These are phyloP conservation scores for Cydia amplana DNA, from an alignment of 1,140 invertebrate species.

Conservation along the genomic window DNA sequence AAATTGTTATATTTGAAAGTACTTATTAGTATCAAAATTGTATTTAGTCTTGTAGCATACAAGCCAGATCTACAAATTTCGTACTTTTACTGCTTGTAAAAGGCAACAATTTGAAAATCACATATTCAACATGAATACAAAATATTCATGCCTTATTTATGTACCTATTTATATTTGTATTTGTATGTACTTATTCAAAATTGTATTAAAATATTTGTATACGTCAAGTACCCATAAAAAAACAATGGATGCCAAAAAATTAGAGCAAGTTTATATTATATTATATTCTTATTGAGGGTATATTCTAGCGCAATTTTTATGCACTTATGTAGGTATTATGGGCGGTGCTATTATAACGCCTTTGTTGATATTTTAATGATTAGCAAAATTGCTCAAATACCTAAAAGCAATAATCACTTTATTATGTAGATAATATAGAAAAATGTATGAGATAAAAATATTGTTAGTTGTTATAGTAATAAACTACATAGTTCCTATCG, in stretches of 20 bases:
- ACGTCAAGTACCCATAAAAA: not conserved
- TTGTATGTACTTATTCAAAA: not conserved
- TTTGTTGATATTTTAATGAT: constrained; percentile 3
- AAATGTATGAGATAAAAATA: not conserved
- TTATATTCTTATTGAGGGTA: too few relatives aligned
- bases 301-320: not conserved
- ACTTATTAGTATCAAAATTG: not conserved
- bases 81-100: not conserved
- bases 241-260: not conserved
- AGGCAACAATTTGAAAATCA: not conserved
- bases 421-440: not conserved
- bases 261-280: not conserved
- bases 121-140: too few relatives aligned
- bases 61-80: not conserved
- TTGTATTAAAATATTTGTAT: too few relatives aligned
- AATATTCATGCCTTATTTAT: not conserved
- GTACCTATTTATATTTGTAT: not conserved
- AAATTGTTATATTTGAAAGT: not conserved
- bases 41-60: not conserved
- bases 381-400: not conserved
- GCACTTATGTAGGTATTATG: not conserved
- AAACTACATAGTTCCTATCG: constrained; percentile 9
- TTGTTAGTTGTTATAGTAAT: not conserved
- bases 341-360: not conserved
- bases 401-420: not conserved